Evolutionary conservation across 2,888 invertebrate genomes (phyloP), one percentile per base, ranked within the genome.

Genomic region (Choristoneura rosaceana): DNA sequence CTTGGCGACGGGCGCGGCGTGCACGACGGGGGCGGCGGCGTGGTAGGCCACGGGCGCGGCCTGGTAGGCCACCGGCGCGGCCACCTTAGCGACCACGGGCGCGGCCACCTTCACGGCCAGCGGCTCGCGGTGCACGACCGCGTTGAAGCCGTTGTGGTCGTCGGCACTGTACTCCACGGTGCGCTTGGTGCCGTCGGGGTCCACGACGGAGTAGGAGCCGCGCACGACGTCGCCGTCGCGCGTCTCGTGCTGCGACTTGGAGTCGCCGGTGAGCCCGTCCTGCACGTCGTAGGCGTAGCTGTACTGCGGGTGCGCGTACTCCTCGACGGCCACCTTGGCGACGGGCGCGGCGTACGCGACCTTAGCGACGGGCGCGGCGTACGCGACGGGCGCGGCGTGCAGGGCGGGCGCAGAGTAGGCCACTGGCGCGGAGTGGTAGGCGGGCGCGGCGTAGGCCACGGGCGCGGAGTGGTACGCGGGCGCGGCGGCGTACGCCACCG

Each of bases 141-240:
- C 94, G 83, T 94, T 94, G 86, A 94, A 94, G 70, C 94, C 94
- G 76, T 93, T 90, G 81, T 92, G 85, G 43, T 90, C 86, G 78
- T 94, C 94, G 73, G 94, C 94, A 74, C 92, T 92, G 86, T 95
- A 94, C 45, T 94, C 94, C 0, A 95, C 94, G 67, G 90, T 93
- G 75, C 94, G 91, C 83, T 89, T 90, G 80, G 86, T 89, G 75
- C 94, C 94, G 76, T 94, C 94, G 50, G 94, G 86, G 75, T 94
- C 94, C 10, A 88, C 87, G 15, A 94, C 81, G 66, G 94, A 94
- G 88, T 94, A 95, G 64, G 91, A 90, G 38, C 94, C 94, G 75
- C 90, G 90, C 17, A 95, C 95, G 45, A 92, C 90, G 76, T 94
- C 94, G 70, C 95, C 95, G 66, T 89, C 89, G 74, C 95, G 92